Evolutionary conservation across 2,888 invertebrate species (phyloP), one percentile per base, ranked within the genome.

Genomic region (Latheticus oryzae): DNA sequence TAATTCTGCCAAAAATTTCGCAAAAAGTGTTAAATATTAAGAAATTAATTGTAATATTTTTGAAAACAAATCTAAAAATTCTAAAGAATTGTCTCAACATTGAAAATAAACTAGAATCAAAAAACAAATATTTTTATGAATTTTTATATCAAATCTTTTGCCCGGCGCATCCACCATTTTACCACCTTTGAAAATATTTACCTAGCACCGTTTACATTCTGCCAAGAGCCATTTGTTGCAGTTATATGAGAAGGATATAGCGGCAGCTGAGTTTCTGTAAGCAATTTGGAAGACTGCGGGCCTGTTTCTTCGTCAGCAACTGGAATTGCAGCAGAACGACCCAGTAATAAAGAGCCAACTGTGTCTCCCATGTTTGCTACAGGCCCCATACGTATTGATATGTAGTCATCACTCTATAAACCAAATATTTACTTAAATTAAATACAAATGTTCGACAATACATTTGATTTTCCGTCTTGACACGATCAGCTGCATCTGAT

Each of bases 211-310:
- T 85, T 85, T 30, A 90, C 88, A 30, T 85, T 85, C 75, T 92
- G 89, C 93, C 93, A 93, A 59, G 85, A 85, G 23, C 90, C 92
- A 73, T 91, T 88, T 50, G 83, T 85, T 59, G 90, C 85, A 65
- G 84, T 82, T 33, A 85, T 82, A 76, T 87, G 88, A 66, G 85
- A 83, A 64, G 87, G 86, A 66, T 86, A 85, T 65, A 81, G 81
- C 16, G 87, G 87, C 62, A 87, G 74, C 58, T 74, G 74, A 12
- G 68, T 68, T 63, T 79, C 78, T 5, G 68, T 78, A 73, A 71
- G 74, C 76, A 75, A 64, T 66, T 74, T 75, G 54, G 72, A 66
- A 48, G 67, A 62, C 56, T 66, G 61, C 9, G 61, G 65, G 15
- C 54, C 66, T 8, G 66, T 47, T n/a, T 59, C 59, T 5, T 59